Evolutionary conservation across 2,113 vertebrate genomes (phyloP).

Genomic region (Salminus brasiliensis): DNA sequence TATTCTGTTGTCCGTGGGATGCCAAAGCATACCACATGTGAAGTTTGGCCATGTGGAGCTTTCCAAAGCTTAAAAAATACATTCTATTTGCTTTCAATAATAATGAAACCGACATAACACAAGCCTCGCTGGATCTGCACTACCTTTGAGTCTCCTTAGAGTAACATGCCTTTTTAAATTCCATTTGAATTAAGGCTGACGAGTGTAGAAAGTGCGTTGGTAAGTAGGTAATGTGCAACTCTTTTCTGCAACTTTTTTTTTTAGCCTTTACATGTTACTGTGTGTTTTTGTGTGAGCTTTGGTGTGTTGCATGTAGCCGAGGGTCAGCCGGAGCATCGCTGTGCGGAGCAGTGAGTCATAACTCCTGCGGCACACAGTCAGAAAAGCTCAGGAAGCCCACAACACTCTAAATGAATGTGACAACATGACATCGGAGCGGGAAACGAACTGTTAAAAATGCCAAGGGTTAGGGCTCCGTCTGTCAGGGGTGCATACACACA

Average conservation of each 20-base stretch:
- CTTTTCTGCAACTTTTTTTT: neutral
- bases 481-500: slow-evolving; percentile 16
- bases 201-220: neutral
- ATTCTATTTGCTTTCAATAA: neutral
- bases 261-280: neutral
- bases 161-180: neutral
- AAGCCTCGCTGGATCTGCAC: neutral
- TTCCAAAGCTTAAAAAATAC: neutral
- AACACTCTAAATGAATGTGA: slow-evolving; percentile 36
- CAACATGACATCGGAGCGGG: slow-evolving; percentile 42
- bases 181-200: slow-evolving; percentile 23
- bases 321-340: slow-evolving; percentile 31
- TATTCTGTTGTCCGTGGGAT: slow-evolving; percentile 1
- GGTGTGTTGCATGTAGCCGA: slow-evolving; percentile 34
- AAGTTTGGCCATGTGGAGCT: neutral
- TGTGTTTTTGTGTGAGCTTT: slow-evolving; percentile 37
- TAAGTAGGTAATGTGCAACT: neutral
- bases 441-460: slow-evolving; percentile 46
- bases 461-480: slow-evolving; percentile 42
- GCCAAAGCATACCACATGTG: slow-evolving; percentile 9
- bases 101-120: neutral
- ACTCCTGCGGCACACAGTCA: slow-evolving; percentile 32
- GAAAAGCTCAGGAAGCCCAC: slow-evolving; percentile 23
- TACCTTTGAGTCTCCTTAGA: neutral
- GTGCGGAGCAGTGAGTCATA: slow-evolving; percentile 36